Evolutionary conservation across 2,113 vertebrate species (phyloP).

Genomic region (Rhegmatorhina hoffmannsi): DNA sequence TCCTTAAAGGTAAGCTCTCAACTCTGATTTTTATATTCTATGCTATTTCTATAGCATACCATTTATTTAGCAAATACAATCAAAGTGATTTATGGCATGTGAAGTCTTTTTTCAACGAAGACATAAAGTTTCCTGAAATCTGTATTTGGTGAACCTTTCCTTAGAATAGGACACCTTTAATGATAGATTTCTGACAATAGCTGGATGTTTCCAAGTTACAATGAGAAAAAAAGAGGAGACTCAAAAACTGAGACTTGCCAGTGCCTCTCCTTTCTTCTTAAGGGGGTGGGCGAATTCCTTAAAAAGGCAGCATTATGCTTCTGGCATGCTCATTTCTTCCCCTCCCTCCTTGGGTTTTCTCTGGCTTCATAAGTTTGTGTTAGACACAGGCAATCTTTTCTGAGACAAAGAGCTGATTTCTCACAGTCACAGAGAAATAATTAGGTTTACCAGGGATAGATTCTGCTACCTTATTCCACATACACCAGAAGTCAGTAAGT

Average conservation of each 20-base stretch:
- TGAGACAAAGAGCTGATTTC: conserved; percentile 47
- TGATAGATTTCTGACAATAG: not conserved
- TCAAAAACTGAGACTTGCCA: not conserved
- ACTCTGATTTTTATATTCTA: not conserved
- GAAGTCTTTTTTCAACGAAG: not conserved
- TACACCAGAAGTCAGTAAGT: conserved; percentile 29
- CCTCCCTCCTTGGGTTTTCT: accelerated
- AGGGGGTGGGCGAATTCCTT: not conserved
- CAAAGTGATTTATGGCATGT: not conserved
- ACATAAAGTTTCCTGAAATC: not conserved
- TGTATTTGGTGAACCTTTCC: not conserved
- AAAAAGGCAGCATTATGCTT: not conserved
- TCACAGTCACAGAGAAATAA: conserved; percentile 25
- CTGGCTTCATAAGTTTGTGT: not conserved
- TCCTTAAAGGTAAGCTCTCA: not conserved
- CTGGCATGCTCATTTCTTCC: not conserved
- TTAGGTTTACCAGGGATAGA: conserved; percentile 43
- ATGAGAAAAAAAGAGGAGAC: not conserved
- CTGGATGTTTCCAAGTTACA: not conserved
- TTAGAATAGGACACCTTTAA: not conserved
- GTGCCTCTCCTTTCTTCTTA: not conserved
- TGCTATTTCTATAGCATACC: not conserved
- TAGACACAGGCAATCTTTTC: conserved; percentile 10
- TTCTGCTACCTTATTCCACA: conserved; percentile 34
- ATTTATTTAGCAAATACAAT: not conserved